phyloP scores from a whole-genome alignment of 2,797 vertebrate species.

The Lycodopsis pacificus region DNA sequence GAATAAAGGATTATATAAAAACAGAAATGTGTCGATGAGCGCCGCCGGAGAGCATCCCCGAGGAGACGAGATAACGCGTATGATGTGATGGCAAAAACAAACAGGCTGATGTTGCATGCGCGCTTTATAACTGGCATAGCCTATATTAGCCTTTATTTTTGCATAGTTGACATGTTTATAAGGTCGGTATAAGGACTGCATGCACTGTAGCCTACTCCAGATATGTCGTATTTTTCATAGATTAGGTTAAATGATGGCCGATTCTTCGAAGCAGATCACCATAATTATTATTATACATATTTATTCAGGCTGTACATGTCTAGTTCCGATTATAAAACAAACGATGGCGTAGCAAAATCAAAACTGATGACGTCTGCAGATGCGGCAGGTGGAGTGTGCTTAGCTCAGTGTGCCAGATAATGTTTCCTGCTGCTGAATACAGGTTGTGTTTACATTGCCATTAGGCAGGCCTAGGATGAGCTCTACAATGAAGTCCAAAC shows the following conservation, averaged over 20 bases:
- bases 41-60: conserved; percentile 66
- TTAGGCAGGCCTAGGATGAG: conserved; percentile 29
- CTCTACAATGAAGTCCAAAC: conserved; percentile 12
- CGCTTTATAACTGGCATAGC: background rate
- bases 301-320: background rate
- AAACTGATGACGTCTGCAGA: conserved; percentile 69
- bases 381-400: conserved; percentile 76
- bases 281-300: too few relatives aligned
- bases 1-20: conserved; percentile 18
- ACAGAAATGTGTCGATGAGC: conserved; percentile 20
- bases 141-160: too few relatives aligned
- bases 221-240: conserved; percentile 9
- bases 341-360: conserved; percentile 56
- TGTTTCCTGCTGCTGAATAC: conserved; percentile 32
- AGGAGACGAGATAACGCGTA: conserved; percentile 43
- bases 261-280: conserved; percentile 15
- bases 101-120: background rate
- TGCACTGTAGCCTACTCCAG: background rate
- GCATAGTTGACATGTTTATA: background rate
- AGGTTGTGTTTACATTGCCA: conserved; percentile 69
- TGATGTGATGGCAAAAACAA: conserved; percentile 12
- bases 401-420: conserved; percentile 44
- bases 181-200: background rate
- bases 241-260: conserved; percentile 12
- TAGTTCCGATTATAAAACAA: conserved; percentile 14